Conservation (phyloP, 2,797 vertebrate genomes). For the Enteromius viviparus region DNA sequence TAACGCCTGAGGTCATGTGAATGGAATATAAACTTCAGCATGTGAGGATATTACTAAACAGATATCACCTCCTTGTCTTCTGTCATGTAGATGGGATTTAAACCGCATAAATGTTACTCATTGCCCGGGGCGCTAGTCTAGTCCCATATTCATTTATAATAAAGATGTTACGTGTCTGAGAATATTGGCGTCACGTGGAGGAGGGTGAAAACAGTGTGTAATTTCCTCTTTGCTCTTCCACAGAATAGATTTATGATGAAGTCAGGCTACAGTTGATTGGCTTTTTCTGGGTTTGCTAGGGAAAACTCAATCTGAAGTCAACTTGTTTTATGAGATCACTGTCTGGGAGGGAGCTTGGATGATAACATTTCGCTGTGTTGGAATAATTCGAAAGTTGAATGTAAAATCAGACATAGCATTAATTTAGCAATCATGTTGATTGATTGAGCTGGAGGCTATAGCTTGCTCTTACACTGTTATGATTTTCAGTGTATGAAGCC, state of each 20-base stretch:
- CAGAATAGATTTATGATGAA: constrained; percentile 59
- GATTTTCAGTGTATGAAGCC: constrained; percentile 1
- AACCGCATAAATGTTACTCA: constrained; percentile 24
- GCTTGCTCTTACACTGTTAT: constrained; percentile 39
- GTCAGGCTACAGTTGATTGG: constrained; percentile 63
- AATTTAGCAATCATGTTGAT: constrained; percentile 56
- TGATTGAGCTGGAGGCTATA: constrained; percentile 33
- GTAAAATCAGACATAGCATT: constrained; percentile 49
- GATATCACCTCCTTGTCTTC: neutral
- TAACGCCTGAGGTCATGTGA: neutral
- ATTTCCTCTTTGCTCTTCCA: constrained; percentile 50
- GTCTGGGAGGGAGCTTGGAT: constrained; percentile 49
- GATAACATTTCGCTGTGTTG: constrained; percentile 58
- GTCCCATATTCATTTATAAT: constrained; percentile 38
- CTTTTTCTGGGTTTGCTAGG: constrained; percentile 62
- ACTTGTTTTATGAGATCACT: constrained; percentile 52
- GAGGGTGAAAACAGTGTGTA: constrained; percentile 10
- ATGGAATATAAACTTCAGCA: neutral
- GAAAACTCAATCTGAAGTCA: constrained; percentile 58
- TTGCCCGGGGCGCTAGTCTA: constrained; percentile 11
- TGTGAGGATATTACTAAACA: constrained; percentile 11
- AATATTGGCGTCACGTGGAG: constrained; percentile 17
- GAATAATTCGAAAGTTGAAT: constrained; percentile 53
- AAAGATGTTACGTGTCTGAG: constrained; percentile 21
- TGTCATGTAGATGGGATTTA: constrained; percentile 35